phyloP scores from a whole-genome alignment of 2,888 invertebrate genomes.

The Ichneumoninae sp. region DNA sequence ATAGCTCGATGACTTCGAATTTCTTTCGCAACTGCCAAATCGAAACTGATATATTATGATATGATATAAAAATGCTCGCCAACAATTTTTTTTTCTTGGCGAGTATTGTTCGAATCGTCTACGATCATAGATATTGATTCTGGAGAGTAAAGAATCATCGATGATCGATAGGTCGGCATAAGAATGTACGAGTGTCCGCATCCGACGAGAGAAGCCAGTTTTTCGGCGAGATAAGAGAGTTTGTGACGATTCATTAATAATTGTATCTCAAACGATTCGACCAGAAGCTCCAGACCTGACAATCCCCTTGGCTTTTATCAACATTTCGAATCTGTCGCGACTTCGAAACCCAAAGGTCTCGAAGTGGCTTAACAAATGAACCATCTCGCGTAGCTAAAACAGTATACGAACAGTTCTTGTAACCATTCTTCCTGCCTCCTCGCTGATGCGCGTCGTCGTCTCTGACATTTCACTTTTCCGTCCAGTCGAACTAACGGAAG shows the following conservation, averaged over 20 bases:
- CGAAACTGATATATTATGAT: neutral
- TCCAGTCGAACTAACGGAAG: constrained; percentile 35
- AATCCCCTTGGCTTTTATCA: constrained; percentile 64
- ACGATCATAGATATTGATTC: constrained; percentile 7
- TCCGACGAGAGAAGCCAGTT: constrained; percentile 36
- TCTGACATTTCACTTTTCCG: constrained; percentile 65
- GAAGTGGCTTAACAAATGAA: constrained; percentile 60
- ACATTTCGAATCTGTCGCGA: constrained; percentile 69
- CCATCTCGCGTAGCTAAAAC: constrained; percentile 29
- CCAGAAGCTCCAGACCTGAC: constrained; percentile 72
- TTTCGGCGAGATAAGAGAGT: constrained; percentile 45
- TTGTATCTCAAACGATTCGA: constrained; percentile 71
- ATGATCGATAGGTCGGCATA: constrained; percentile 50
- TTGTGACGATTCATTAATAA: constrained; percentile 75
- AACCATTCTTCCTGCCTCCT: constrained; percentile 36
- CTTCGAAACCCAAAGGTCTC: constrained; percentile 33
- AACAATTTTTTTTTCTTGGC: neutral
- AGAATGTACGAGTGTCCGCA: constrained; percentile 45
- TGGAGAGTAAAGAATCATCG: constrained; percentile 13
- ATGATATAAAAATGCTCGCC: neutral
- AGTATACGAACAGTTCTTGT: constrained; percentile 19
- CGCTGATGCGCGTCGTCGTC: constrained; percentile 50
- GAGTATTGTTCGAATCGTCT: neutral
- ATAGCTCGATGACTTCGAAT: neutral
- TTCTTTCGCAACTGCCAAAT: neutral